phyloP scores from a whole-genome alignment of 2,888 invertebrate genomes.

The Epirrita christyi region DNA sequence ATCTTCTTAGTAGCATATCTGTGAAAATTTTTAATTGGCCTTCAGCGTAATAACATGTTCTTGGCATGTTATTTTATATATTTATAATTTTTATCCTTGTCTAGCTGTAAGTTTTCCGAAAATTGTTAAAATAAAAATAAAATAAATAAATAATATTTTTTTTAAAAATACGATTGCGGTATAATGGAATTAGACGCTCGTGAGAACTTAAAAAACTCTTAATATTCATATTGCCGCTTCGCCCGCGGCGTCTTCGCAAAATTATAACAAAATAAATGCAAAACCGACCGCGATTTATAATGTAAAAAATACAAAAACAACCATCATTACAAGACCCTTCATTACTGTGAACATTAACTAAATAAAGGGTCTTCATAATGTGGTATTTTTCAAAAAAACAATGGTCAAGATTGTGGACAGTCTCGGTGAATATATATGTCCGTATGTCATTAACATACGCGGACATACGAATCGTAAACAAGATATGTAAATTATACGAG shows the following conservation, averaged over 20 bases:
- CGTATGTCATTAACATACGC: slow-evolving; percentile 70
- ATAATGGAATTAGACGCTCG: slow-evolving; percentile 48
- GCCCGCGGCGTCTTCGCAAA: slow-evolving; percentile 77
- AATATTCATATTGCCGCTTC: slow-evolving; percentile 74
- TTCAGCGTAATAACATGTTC: no score
- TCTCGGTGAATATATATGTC: slow-evolving; percentile 69
- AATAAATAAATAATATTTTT: no score
- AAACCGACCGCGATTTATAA: slow-evolving; percentile 68
- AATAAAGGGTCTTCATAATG: slow-evolving; percentile 39
- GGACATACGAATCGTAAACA: slow-evolving; percentile 69
- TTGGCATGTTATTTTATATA: no score
- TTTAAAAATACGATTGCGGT: neutral
- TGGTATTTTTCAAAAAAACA: slow-evolving; percentile 59
- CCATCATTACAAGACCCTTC: slow-evolving; percentile 51
- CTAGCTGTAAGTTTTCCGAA: no score
- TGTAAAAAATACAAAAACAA: slow-evolving; percentile 64
- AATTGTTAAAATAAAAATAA: no score
- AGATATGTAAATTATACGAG: slow-evolving; percentile 73
- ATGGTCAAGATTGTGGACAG: slow-evolving; percentile 56
- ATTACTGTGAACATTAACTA: neutral
- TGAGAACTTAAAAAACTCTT: slow-evolving; percentile 64
- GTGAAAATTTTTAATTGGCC: no score
- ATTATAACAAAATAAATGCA: slow-evolving; percentile 81
- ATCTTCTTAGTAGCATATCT: no score
- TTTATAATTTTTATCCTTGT: no score